Evolutionary conservation across 2,113 vertebrate species (phyloP).

Genomic region (chimpanzee (Pan troglodytes)): DNA sequence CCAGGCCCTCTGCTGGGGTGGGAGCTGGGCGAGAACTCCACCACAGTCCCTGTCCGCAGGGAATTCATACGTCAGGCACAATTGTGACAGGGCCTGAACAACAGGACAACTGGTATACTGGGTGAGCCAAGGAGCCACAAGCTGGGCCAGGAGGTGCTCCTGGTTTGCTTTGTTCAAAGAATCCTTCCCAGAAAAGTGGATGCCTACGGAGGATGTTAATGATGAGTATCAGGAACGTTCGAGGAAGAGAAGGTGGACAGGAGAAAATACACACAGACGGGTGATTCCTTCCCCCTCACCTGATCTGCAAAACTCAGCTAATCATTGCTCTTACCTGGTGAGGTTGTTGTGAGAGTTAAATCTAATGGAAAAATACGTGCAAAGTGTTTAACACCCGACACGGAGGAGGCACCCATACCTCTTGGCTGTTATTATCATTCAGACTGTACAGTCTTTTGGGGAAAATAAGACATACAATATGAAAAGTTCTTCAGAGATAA

Average conservation of each 20-base stretch:
- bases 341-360: not conserved
- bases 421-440: not conserved
- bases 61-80: no score
- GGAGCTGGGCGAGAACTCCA: no score
- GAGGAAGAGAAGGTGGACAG: not conserved
- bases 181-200: not conserved
- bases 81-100: not conserved
- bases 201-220: not conserved
- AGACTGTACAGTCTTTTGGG: not conserved
- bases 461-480: not conserved
- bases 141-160: not conserved
- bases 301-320: not conserved
- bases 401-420: not conserved
- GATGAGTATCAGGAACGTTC: not conserved
- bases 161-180: no score
- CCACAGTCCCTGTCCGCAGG: not conserved
- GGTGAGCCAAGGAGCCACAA: rapidly evolving
- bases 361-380: not conserved
- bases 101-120: no score
- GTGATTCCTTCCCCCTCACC: not conserved
- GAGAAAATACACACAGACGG: rapidly evolving
- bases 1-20: not conserved
- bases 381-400: not conserved
- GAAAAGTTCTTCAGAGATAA: not conserved
- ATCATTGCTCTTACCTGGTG: not conserved